Evolutionary conservation across 2,113 vertebrate species (phyloP).

Genomic region (Caretta caretta): DNA sequence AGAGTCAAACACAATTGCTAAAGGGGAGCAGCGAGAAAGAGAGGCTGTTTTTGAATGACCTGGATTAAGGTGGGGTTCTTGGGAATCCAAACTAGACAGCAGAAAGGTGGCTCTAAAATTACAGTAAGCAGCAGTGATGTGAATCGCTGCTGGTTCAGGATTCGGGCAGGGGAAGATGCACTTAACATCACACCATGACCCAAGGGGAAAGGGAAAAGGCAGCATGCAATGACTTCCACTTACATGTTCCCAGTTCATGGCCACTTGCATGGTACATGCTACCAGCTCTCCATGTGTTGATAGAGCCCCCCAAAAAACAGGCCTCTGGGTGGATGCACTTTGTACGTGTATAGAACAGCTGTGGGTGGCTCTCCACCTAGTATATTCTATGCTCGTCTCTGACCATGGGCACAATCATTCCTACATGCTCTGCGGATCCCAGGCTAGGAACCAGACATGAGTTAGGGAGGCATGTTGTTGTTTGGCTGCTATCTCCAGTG

Average conservation of each 20-base stretch:
- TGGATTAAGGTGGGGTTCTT: neutral
- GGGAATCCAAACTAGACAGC: neutral
- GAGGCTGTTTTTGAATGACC: neutral
- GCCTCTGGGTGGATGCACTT: neutral
- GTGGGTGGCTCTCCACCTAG: too few relatives aligned
- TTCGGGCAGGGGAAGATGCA: neutral
- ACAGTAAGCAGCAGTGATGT: neutral
- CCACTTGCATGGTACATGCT: fast-evolving
- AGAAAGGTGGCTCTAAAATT: neutral
- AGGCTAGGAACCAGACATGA: neutral
- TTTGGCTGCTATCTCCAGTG: too few relatives aligned
- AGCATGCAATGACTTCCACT: neutral
- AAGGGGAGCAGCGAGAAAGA: neutral
- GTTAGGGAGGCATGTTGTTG: neutral
- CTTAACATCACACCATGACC: neutral
- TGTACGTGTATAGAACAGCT: neutral
- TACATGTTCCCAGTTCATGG: fast-evolving
- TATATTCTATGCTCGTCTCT: neutral
- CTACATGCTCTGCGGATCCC: neutral
- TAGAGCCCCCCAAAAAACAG: neutral
- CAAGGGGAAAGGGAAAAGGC: neutral
- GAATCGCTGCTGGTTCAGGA: neutral
- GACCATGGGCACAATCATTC: neutral
- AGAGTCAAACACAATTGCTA: neutral
- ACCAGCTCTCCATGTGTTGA: fast-evolving